Percentiles rank a stretch among this genome's conserved stretches.
These are phyloP conservation scores for Euphydryas editha DNA, from an alignment of 2,888 invertebrate genomes.

Conservation along the genomic window DNA sequence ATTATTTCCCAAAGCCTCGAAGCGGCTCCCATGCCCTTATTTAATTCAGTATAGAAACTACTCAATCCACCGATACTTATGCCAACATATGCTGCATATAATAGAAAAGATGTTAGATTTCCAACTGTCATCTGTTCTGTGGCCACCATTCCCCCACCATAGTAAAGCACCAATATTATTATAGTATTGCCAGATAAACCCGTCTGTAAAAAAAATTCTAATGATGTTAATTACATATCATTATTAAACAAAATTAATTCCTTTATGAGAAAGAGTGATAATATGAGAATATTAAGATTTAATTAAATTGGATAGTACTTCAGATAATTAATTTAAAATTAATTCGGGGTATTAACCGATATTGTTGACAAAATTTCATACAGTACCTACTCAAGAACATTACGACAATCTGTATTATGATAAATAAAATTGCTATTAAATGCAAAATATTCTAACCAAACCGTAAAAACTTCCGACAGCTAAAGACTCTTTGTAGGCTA, in stretches of 20 bases:
- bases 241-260: too few species aligned
- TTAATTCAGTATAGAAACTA: conserved; percentile 96
- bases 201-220: conserved; percentile 80
- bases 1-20: conserved; percentile 94
- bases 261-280: too few species aligned
- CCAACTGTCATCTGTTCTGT: conserved; percentile 91
- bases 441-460: conserved; percentile 81
- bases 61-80: conserved; percentile 95
- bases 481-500: conserved; percentile 94
- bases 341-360: too few species aligned
- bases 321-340: too few species aligned
- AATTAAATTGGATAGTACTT: background rate
- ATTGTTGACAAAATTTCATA: too few species aligned
- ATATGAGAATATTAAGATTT: too few species aligned
- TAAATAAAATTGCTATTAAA: background rate
- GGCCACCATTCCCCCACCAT: conserved; percentile 95
- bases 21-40: conserved; percentile 96
- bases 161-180: conserved; percentile 95
- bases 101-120: conserved; percentile 94
- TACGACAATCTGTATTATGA: background rate
- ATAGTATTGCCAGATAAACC: conserved; percentile 95
- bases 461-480: conserved; percentile 96
- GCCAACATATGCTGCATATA: conserved; percentile 97
- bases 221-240: background rate
- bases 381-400: background rate